A percentile compares a stretch with the other conserved stretches of the same genome.
These are phyloP conservation scores for Manduca sexta DNA, from an alignment of 1,140 invertebrate genomes.

Conservation along the genomic window DNA sequence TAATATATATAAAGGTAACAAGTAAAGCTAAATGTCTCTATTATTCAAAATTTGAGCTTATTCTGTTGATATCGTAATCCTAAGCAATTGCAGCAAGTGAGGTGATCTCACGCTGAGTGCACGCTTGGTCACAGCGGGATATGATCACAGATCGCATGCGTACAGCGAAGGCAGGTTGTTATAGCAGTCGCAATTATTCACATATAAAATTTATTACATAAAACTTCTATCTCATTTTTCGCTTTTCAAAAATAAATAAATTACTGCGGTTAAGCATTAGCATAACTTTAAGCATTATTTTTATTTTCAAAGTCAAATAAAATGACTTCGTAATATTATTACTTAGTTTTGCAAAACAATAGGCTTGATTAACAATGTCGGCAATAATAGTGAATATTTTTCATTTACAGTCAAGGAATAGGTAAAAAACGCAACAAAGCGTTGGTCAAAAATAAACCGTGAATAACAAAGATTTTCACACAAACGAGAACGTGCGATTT, in stretches of 20 bases:
- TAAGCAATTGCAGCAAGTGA: constrained; percentile 53
- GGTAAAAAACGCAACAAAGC: neutral
- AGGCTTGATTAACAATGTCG: too few species aligned
- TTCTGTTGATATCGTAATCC: constrained; percentile 40
- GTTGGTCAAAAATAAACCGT: neutral
- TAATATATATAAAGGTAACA: too few species aligned
- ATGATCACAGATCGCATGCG: constrained; percentile 11
- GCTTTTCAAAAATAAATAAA: too few species aligned
- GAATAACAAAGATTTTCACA: constrained; percentile 3
- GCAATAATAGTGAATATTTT: too few species aligned
- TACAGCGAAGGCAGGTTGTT: constrained; percentile 2
- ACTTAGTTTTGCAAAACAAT: too few species aligned
- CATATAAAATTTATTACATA: too few species aligned
- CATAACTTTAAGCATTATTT: too few species aligned
- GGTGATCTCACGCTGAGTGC: constrained; percentile 30
- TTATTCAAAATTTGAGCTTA: constrained; percentile 30
- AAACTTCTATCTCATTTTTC: too few species aligned
- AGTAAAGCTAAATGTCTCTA: neutral
- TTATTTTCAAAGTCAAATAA: too few species aligned
- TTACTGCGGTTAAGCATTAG: too few species aligned
- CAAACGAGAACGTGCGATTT: constrained; percentile 20
- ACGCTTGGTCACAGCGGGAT: constrained; percentile 36
- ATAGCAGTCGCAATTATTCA: neutral
- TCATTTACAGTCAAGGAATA: too few species aligned
- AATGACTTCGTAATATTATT: too few species aligned